A percentile compares a stretch with the other conserved stretches of the same genome.
Conservation (phyloP, 2,888 invertebrate species). For the Chalcis sispes region DNA sequence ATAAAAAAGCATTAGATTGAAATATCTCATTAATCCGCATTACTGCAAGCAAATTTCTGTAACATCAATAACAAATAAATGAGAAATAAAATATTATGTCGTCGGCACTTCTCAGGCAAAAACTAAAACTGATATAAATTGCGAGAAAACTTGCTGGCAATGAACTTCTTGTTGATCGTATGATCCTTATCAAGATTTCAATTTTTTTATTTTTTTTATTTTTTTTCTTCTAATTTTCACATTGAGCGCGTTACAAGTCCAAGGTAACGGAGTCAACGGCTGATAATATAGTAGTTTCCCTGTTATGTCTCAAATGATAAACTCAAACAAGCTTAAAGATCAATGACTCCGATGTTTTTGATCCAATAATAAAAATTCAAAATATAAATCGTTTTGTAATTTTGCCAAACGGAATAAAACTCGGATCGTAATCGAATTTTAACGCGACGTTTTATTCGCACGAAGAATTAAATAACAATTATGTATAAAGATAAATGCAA, state of each 20-base stretch:
- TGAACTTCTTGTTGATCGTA: slow-evolving; percentile 27
- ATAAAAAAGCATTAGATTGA: too few species aligned
- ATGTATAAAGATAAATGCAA: too few species aligned
- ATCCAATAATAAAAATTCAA: background rate
- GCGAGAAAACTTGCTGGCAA: background rate
- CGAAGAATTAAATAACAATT: too few species aligned
- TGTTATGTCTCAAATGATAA: slow-evolving; percentile 1
- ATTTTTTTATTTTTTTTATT: slow-evolving; percentile 7
- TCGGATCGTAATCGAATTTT: slow-evolving; percentile 9
- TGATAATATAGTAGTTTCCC: slow-evolving; percentile 35
- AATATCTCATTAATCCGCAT: too few species aligned
- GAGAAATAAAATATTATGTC: too few species aligned
- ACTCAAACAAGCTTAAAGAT: slow-evolving; percentile 1
- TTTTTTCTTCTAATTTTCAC: background rate
- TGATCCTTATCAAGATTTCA: slow-evolving; percentile 20
- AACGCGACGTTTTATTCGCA: too few species aligned
- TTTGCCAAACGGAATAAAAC: too few species aligned
- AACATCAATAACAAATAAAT: too few species aligned
- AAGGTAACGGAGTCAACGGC: slow-evolving; percentile 38
- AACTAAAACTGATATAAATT: too few species aligned
- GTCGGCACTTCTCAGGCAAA: too few species aligned
- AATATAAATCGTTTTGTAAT: background rate
- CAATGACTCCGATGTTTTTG: background rate
- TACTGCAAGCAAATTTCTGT: too few species aligned
- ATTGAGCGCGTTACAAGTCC: slow-evolving; percentile 4